Base-by-base conservation (phyloP, 2,113 vertebrate species). In the Periophthalmodon schlosseri region DNA sequence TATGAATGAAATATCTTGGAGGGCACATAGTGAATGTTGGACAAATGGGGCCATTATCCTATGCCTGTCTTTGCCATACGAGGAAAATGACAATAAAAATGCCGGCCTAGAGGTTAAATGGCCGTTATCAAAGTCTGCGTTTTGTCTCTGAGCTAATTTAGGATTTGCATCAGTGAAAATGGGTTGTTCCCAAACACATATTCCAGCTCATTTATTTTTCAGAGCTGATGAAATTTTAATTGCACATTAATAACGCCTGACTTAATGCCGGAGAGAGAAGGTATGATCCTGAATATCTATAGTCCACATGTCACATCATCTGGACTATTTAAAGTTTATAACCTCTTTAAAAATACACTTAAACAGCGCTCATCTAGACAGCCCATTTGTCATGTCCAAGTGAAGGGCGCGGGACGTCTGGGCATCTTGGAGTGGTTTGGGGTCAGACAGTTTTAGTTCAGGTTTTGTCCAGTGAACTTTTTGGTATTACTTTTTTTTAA, bases 141-240 rank as follows among this genome's bases (percentile, higher is more conserved):
- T 77, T 75, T 86, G 18, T 88, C 86, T 77, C 44, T 16, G 68
- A 73, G 69, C 80, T 89, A 83, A 87, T 86, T 89, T 78, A 77
- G 74, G 76, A 80, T 78, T 74, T 85, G 76, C 75, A 77, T 73
- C 73, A 3, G 60, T 88, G 68, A 86, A 34, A 86, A 86, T 78
- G 63, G 68, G 75, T 83, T 74, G 68, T 77, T 88, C 71, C 83
- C 68, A 75, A 80, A 90, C 79, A 88, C 76, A 84, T 63, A 87
- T 86, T 89, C 83, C 20, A 61, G 73, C 77, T 86, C 86, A 87
- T 93, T 89, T 80, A 93, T 93, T 87, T 92, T 92, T 93, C 79
- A 92, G 83, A 21, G 54, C 70, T n/a, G 79, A 83, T 92, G 36
- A 87, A 92, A 88, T 75, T 93, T 93, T 93, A 89, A 93, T 91